Evolutionary conservation across 2,888 invertebrate species (phyloP).

Genomic region (Adela reaumurella): DNA sequence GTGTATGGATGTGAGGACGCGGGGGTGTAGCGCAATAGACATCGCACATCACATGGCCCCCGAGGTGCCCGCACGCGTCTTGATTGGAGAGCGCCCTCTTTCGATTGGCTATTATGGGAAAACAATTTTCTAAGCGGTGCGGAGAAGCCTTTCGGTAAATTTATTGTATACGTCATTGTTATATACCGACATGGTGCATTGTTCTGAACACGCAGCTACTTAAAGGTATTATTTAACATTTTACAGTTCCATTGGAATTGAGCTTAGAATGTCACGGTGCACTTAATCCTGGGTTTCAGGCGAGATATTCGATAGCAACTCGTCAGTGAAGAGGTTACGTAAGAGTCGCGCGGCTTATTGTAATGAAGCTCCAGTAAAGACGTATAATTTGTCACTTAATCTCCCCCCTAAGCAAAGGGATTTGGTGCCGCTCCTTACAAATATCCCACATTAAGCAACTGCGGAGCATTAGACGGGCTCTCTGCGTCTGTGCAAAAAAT

Average conservation of each 20-base stretch:
- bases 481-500: background rate
- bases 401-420: conserved; percentile 25
- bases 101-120: background rate
- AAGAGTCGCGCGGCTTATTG: background rate
- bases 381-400: conserved; percentile 51
- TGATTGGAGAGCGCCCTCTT: background rate
- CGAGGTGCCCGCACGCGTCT: background rate
- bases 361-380: conserved; percentile 19
- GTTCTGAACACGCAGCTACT: no score
- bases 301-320: no score
- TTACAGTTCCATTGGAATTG: no score
- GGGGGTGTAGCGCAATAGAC: background rate
- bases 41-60: background rate
- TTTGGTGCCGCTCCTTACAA: conserved; percentile 26
- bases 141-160: no score
- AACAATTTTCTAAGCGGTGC: background rate
- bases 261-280: no score
- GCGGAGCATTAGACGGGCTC: background rate
- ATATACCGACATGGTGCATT: no score
- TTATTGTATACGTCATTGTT: no score
- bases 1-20: no score
- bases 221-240: no score
- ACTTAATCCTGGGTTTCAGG: no score
- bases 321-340: background rate
- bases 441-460: conserved; percentile 29